Percentiles rank a stretch among this genome's conserved stretches.
phyloP scores from a whole-genome alignment of 2,113 vertebrate species.

The Charadrius vociferus region DNA sequence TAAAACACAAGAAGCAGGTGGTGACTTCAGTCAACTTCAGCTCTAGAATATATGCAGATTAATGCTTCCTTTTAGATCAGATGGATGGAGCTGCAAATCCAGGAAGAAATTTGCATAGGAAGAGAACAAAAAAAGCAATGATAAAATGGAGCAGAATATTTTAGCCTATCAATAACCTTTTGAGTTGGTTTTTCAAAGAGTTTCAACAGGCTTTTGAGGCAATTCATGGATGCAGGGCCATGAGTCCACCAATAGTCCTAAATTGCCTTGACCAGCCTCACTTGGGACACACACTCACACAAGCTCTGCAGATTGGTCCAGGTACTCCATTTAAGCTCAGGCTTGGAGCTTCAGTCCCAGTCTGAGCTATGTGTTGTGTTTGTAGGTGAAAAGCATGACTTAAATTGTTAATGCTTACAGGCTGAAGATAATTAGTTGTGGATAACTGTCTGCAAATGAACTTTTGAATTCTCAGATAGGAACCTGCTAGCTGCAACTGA shows the following conservation, averaged over 20 bases:
- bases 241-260: neutral
- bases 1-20: neutral
- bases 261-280: neutral
- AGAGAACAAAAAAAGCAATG: neutral
- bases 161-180: neutral
- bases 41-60: neutral
- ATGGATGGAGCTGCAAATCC: neutral
- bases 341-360: neutral
- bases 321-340: neutral
- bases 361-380: neutral
- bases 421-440: neutral
- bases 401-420: neutral
- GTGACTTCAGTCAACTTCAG: neutral
- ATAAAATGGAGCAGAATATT: neutral
- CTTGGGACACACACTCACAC: neutral
- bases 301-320: neutral
- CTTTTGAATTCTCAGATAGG: neutral
- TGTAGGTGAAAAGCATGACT: neutral
- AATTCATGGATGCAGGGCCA: neutral
- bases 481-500: neutral
- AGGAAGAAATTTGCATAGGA: neutral
- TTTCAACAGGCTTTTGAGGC: constrained; percentile 3
- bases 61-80: neutral
- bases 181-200: neutral
- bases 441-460: neutral